Evolutionary conservation across 1,140 invertebrate genomes (phyloP).

Genomic region (Drosophila sp.): DNA sequence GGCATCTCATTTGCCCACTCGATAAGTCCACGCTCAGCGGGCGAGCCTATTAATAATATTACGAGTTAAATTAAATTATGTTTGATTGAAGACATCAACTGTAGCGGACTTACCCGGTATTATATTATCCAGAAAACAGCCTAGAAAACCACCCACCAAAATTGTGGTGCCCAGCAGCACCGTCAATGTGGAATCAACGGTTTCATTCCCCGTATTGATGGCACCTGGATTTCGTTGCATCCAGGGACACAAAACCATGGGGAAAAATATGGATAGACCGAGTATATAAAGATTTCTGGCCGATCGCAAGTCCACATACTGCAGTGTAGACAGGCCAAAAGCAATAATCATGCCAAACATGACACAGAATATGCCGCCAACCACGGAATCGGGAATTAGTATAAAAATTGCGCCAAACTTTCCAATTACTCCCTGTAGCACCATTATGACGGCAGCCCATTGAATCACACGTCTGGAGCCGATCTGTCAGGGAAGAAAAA

Average conservation of each 20-base stretch:
- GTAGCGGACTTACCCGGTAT: slow-evolving; percentile 89
- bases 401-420: slow-evolving; percentile 95
- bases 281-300: slow-evolving; percentile 94
- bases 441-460: slow-evolving; percentile 91
- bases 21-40: slow-evolving; percentile 88
- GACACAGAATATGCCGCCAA: slow-evolving; percentile 94
- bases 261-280: slow-evolving; percentile 94
- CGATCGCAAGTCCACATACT: slow-evolving; percentile 93
- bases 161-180: slow-evolving; percentile 94
- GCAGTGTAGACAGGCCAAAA: slow-evolving; percentile 92
- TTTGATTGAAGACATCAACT: background rate
- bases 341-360: slow-evolving; percentile 95
- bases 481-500: slow-evolving; percentile 86
- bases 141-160: slow-evolving; percentile 91
- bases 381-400: slow-evolving; percentile 94
- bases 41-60: slow-evolving; percentile 86
- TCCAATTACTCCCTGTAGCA: slow-evolving; percentile 91
- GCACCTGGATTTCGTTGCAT: slow-evolving; percentile 88
- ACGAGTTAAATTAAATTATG: background rate
- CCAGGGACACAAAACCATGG: slow-evolving; percentile 92
- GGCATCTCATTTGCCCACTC: slow-evolving; percentile 90
- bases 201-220: slow-evolving; percentile 90
- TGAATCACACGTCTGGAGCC: slow-evolving; percentile 94
- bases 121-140: slow-evolving; percentile 93
- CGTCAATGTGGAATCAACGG: slow-evolving; percentile 90